These are phyloP conservation scores for Oreocharis arfaki DNA, from an alignment of 2,113 vertebrate species.

Conservation along the genomic window DNA sequence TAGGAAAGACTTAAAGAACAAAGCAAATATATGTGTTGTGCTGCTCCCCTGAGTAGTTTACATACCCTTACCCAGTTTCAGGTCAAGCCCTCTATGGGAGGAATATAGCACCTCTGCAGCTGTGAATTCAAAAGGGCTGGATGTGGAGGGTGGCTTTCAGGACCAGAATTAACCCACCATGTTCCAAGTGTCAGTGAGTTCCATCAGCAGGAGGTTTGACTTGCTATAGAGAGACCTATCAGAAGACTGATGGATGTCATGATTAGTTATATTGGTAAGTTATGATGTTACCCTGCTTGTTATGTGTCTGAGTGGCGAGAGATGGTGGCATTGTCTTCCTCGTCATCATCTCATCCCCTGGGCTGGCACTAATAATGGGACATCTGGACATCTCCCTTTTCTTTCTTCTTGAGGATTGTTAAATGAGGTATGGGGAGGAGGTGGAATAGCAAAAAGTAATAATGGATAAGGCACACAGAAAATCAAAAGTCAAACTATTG, in stretches of 20 bases:
- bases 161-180: not conserved
- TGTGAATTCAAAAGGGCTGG: not conserved
- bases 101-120: not conserved
- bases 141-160: not conserved
- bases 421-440: not conserved
- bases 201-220: not conserved
- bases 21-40: not conserved
- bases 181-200: not conserved
- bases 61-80: not conserved
- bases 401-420: not conserved
- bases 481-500: not conserved
- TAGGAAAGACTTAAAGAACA: not conserved
- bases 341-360: not conserved
- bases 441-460: not conserved
- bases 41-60: not conserved
- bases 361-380: not conserved
- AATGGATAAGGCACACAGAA: not conserved
- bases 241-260: not conserved
- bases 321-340: not conserved
- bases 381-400: not conserved
- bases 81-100: not conserved
- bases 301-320: not conserved
- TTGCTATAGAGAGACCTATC: not conserved
- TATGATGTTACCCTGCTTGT: not conserved
- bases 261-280: not conserved